phyloP scores from a whole-genome alignment of 2,888 invertebrate genomes.

The Drymonia ruficornis region DNA sequence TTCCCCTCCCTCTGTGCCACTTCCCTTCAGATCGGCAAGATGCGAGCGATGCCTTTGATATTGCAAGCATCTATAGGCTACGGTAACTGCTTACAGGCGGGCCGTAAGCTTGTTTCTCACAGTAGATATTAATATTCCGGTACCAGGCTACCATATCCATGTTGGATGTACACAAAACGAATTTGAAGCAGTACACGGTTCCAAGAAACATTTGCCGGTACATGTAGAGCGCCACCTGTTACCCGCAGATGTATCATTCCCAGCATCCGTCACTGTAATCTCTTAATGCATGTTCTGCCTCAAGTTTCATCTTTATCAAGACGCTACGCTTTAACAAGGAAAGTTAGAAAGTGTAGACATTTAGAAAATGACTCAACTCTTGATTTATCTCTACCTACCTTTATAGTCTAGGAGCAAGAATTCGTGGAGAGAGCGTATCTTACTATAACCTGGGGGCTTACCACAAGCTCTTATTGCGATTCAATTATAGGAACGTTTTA shows the following conservation, averaged over 20 bases:
- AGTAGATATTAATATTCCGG: neutral
- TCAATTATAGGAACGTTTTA: too few species aligned
- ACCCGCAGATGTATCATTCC: constrained; percentile 18
- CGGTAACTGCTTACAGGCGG: too few species aligned
- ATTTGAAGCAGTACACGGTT: neutral
- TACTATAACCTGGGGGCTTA: too few species aligned
- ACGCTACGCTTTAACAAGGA: constrained; percentile 5
- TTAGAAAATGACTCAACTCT: neutral
- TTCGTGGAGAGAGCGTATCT: too few species aligned
- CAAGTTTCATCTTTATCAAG: constrained; percentile 15
- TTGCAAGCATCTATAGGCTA: too few species aligned
- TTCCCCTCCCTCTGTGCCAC: too few species aligned
- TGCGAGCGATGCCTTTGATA: too few species aligned
- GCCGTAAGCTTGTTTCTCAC: too few species aligned
- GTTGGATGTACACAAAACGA: neutral
- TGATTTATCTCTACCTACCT: too few species aligned
- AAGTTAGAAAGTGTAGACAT: constrained; percentile 2
- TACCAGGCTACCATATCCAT: neutral
- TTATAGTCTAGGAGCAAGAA: too few species aligned
- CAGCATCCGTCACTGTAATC: constrained; percentile 32
- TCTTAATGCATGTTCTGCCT: constrained; percentile 26
- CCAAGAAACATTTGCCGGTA: neutral
- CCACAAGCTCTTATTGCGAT: too few species aligned
- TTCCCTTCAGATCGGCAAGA: too few species aligned
- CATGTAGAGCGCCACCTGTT: constrained; percentile 16